Evolutionary conservation across 2,113 vertebrate genomes (phyloP).

Genomic region (Bothrops jararaca): DNA sequence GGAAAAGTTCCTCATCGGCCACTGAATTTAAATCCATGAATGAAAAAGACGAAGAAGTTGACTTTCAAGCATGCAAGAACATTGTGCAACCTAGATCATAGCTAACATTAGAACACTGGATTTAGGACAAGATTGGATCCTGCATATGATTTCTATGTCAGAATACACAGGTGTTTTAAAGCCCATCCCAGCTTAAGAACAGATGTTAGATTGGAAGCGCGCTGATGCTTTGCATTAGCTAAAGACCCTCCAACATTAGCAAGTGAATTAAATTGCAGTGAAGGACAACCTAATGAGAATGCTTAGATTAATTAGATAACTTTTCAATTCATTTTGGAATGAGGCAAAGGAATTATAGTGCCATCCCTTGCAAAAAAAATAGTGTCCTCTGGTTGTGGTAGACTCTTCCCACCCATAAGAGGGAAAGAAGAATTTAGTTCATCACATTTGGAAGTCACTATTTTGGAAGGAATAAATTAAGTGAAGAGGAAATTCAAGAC

Average conservation of each 20-base stretch:
- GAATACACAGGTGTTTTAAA: neutral
- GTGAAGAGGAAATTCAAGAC: neutral
- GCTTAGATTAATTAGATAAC: neutral
- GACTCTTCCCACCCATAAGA: neutral
- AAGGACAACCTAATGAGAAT: neutral
- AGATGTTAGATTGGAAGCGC: neutral
- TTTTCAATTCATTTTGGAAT: neutral
- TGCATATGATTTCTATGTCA: neutral
- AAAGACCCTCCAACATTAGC: neutral
- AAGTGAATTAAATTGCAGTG: neutral
- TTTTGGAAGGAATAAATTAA: neutral
- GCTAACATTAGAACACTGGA: neutral
- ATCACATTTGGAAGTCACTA: neutral
- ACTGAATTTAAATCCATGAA: conserved; percentile 26
- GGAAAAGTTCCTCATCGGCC: conserved; percentile 56
- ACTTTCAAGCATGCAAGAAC: neutral
- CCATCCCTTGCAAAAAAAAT: neutral
- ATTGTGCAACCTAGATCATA: neutral
- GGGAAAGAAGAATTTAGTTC: neutral
- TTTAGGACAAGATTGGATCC: neutral
- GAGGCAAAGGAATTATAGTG: neutral
- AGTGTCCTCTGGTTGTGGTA: neutral
- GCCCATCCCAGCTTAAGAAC: neutral
- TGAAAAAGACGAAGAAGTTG: neutral
- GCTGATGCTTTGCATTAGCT: neutral